Conservation (phyloP, 1,140 invertebrate species). For the Streblospio benedicti region DNA sequence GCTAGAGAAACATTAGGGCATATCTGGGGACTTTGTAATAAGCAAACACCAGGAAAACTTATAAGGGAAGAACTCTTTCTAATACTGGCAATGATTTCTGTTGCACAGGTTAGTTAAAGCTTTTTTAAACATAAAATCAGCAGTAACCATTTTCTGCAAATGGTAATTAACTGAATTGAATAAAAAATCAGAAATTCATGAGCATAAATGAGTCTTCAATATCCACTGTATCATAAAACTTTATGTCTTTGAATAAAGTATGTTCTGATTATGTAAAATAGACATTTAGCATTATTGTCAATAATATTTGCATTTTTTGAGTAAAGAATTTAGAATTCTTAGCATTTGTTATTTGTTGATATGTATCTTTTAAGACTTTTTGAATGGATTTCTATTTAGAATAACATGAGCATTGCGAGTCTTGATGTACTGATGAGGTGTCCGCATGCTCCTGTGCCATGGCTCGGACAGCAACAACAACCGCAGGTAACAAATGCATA, state of each 20-base stretch:
- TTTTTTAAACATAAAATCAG: not conserved
- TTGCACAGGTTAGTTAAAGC: slow-evolving; percentile 52
- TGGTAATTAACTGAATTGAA: not conserved
- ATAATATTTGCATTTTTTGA: too few relatives aligned
- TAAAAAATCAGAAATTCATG: too few relatives aligned
- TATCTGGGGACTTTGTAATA: slow-evolving; percentile 58
- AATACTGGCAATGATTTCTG: slow-evolving; percentile 55
- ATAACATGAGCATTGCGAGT: slow-evolving; percentile 51
- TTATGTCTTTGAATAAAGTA: too few relatives aligned
- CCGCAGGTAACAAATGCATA: too few relatives aligned
- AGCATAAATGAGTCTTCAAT: too few relatives aligned
- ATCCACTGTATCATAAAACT: too few relatives aligned
- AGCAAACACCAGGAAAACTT: slow-evolving; percentile 54
- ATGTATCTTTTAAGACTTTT: too few relatives aligned
- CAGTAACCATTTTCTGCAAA: not conserved
- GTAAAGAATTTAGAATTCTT: too few relatives aligned
- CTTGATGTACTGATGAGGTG: slow-evolving; percentile 50
- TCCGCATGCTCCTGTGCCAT: slow-evolving; percentile 51
- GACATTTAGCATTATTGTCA: too few relatives aligned
- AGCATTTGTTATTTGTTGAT: too few relatives aligned
- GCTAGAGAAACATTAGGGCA: slow-evolving; percentile 54
- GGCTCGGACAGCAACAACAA: slow-evolving; percentile 44
- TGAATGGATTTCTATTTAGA: too few relatives aligned
- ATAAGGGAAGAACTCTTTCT: slow-evolving; percentile 56
- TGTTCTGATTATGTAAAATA: too few relatives aligned